Evolutionary conservation across 2,797 vertebrate species (phyloP).

Genomic region (Caiman crocodilus): DNA sequence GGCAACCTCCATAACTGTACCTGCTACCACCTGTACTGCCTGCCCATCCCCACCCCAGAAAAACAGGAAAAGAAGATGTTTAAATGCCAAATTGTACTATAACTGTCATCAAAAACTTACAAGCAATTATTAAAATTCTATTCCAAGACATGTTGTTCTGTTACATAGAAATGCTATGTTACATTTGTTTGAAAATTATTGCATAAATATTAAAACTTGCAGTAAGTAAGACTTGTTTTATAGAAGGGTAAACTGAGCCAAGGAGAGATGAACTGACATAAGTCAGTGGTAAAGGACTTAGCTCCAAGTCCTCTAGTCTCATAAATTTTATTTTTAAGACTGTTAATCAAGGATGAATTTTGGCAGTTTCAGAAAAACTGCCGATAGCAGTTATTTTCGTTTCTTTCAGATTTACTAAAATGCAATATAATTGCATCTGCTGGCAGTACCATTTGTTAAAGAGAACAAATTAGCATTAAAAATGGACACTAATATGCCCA

Average conservation of each 20-base stretch:
- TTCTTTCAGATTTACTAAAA: not conserved
- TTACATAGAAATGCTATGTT: not conserved
- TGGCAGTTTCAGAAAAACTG: not conserved
- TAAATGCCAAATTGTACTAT: not conserved
- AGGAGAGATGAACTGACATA: not conserved
- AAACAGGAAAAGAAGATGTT: not conserved
- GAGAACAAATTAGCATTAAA: not conserved
- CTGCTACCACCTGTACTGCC: no score
- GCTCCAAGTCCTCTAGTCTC: not conserved
- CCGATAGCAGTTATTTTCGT: not conserved
- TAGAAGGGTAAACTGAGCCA: not conserved
- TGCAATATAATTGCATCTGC: not conserved
- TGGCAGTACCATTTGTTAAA: not conserved
- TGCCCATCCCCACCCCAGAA: not conserved
- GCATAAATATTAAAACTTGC: not conserved
- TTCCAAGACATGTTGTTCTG: fast-evolving
- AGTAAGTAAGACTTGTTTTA: not conserved
- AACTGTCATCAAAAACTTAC: not conserved
- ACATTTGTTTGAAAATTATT: not conserved
- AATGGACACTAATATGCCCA: not conserved
- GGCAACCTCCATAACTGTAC: no score
- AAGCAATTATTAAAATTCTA: not conserved
- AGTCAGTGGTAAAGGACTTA: not conserved
- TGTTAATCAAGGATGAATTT: not conserved
- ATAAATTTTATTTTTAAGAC: not conserved